Conservation (phyloP, 2,888 invertebrate genomes). For the Troilus luridus region DNA sequence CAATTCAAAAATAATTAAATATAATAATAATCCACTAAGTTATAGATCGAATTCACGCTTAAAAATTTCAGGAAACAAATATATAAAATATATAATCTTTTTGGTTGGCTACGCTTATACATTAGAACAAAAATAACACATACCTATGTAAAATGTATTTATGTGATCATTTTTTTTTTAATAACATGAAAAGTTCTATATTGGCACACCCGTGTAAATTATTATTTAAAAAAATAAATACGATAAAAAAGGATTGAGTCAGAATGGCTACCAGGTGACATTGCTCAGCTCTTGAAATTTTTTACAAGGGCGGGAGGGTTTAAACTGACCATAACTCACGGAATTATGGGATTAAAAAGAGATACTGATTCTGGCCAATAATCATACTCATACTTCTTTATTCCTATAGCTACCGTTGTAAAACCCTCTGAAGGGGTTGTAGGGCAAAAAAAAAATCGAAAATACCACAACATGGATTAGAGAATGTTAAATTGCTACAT, state of each 20-base stretch:
- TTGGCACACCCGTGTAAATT: not conserved
- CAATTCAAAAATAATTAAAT: too few relatives aligned
- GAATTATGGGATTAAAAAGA: not conserved
- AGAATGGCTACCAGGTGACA: not conserved
- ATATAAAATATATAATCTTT: too few relatives aligned
- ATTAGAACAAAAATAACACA: too few relatives aligned
- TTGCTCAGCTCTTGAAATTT: not conserved
- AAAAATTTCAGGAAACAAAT: too few relatives aligned
- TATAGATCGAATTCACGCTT: too few relatives aligned
- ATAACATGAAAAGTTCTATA: not conserved
- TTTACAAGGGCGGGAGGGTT: not conserved
- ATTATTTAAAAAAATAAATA: not conserved
- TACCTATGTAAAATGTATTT: too few relatives aligned
- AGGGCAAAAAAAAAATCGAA: not conserved
- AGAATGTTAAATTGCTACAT: not conserved
- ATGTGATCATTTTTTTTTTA: not conserved
- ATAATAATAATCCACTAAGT: too few relatives aligned
- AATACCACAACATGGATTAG: not conserved
- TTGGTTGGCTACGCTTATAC: too few relatives aligned
- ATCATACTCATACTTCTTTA: slow-evolving; percentile 3
- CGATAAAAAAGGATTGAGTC: not conserved
- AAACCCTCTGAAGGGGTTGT: not conserved
- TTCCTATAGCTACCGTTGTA: not conserved
- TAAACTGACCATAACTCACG: slow-evolving; percentile 23
- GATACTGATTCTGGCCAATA: slow-evolving; percentile 29